Conservation (phyloP, 64 coral and sea anemone genomes). For the Astreopora myriophthalma region DNA sequence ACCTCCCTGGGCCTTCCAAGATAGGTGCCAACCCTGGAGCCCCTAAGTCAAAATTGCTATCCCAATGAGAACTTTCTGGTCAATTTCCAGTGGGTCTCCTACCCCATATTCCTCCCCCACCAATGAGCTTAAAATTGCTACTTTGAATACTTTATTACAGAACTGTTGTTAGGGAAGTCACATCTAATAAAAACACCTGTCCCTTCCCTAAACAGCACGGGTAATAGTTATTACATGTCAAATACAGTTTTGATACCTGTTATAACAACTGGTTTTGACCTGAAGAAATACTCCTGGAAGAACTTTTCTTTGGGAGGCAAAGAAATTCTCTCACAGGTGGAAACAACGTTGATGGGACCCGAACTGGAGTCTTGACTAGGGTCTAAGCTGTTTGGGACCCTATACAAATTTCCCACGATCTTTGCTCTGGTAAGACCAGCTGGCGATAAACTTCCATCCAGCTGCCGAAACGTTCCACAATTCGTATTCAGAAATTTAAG, state of each 20-base stretch:
- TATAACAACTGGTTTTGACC: constrained; percentile 82
- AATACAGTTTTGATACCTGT: background rate
- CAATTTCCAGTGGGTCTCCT: too few species aligned
- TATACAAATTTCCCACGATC: constrained; percentile 72
- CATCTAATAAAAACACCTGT: too few species aligned
- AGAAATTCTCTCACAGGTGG: constrained; percentile 50
- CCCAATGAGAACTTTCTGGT: too few species aligned
- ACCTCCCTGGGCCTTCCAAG: too few species aligned
- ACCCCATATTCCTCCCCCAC: too few species aligned
- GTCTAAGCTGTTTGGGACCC: background rate
- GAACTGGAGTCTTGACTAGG: background rate
- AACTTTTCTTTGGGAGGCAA: constrained; percentile 77
- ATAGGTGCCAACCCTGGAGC: too few species aligned
- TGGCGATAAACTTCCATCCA: constrained; percentile 50
- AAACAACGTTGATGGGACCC: constrained; percentile 49
- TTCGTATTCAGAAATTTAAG: constrained; percentile 66
- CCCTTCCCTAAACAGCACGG: background rate
- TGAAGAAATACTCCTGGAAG: constrained; percentile 59
- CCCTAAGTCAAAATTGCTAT: too few species aligned
- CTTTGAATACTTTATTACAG: too few species aligned
- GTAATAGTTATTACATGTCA: background rate
- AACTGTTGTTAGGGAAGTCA: too few species aligned
- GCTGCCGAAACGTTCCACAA: constrained; percentile 43
- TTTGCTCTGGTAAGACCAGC: background rate
- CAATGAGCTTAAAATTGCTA: too few species aligned